Evolutionary conservation across 1,140 invertebrate genomes (phyloP).

Genomic region (Oedothorax gibbosus): DNA sequence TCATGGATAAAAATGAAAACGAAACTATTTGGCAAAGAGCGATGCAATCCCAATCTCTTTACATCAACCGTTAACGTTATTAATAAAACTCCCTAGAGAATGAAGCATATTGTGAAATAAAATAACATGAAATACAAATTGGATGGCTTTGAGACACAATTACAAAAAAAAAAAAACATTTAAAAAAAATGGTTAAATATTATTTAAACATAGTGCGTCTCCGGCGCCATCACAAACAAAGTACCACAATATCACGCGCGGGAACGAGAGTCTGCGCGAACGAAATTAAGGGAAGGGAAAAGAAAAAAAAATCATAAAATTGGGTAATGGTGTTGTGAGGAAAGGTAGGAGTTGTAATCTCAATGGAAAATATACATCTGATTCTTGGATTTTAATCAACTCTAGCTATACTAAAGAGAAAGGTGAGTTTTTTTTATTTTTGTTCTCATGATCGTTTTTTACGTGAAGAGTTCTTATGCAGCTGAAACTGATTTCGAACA

Average conservation of each 20-base stretch:
- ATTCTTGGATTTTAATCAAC: not conserved
- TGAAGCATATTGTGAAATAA: too few species aligned
- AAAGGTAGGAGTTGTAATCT: slow-evolving; percentile 38
- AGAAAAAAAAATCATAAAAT: not conserved
- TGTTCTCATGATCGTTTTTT: not conserved
- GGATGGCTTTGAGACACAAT: too few species aligned
- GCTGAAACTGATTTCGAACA: not conserved
- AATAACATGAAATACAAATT: too few species aligned
- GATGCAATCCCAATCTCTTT: too few species aligned
- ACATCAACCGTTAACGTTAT: too few species aligned
- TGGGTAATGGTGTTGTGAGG: slow-evolving; percentile 44
- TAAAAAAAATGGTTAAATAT: too few species aligned
- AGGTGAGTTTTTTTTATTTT: slow-evolving; percentile 12
- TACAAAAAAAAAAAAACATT: too few species aligned
- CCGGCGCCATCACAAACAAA: not conserved
- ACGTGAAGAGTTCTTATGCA: not conserved
- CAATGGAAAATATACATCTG: not conserved
- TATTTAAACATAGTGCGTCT: too few species aligned
- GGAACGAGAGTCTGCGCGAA: slow-evolving; percentile 22
- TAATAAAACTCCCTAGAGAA: too few species aligned
- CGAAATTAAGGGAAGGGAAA: too few species aligned
- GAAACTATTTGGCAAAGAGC: too few species aligned
- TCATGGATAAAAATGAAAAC: too few species aligned
- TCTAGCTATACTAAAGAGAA: not conserved
- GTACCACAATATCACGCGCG: slow-evolving; percentile 36